Base-by-base conservation (phyloP, 2,797 vertebrate species). In the Sebastes cheni region DNA sequence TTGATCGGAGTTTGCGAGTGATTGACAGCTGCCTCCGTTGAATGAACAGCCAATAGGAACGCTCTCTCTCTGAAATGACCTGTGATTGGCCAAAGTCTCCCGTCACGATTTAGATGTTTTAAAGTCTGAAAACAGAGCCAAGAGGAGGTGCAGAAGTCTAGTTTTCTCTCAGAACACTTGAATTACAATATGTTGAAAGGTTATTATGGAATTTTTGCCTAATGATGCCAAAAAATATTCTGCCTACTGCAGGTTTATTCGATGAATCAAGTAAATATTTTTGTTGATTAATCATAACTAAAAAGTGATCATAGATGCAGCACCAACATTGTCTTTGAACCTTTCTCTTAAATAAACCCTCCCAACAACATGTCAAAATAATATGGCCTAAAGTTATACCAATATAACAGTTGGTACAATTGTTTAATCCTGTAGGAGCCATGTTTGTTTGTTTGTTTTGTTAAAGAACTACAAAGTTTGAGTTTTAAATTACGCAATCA, bases 1-100 rank as follows among this genome's bases (percentile, higher is more conserved):
- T 50, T 50, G 46, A 50, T 50, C 7, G 0, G 46, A 50, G 46
- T 20, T 50, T 0, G 0, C 18, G 0, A 50, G 46, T 50, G 46
- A 50, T 50, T 50, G 0, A 50, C 46, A 50, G 18, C 46, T 50
- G 18, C 46, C 18, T 20, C 7, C 3, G 3, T 50, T 50, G 16
- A 50, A 50, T 50, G 46, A 50, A 50, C 18, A 50, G 46, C 18
- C 46, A 50, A 50, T 50, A 50, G 46, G 0, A 50, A 20, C 2
- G 3, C 46, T 50, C 18, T 50, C 46, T 50, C 46, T 50, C 46
- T 50, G 7, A 50, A 50, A 50, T 50, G 8, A 20, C 46, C 46
- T 50, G 46, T 50, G 46, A 50, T 50, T 50, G 46, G 46, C 0
- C 18, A 50, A 20, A 20, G 18, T 50, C 46, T 50, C 18, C 42